A percentile compares a stretch with the other conserved stretches of the same genome.
phyloP scores from a whole-genome alignment of 2,888 invertebrate species.

The Pristionchus maxplancki region DNA sequence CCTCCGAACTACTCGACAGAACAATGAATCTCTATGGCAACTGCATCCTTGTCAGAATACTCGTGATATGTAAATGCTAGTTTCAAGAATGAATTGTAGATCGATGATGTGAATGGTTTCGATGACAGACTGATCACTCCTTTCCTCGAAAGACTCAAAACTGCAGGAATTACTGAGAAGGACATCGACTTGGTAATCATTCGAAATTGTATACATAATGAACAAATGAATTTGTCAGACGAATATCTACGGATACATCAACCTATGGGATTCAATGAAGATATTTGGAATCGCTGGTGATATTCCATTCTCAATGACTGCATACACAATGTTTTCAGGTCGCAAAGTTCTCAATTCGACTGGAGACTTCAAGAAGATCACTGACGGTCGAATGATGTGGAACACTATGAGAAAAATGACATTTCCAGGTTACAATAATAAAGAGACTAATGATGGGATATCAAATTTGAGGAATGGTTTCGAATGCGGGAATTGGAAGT shows the following conservation, averaged over 20 bases:
- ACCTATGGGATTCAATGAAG: conserved; percentile 54
- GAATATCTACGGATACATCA: conserved; percentile 55
- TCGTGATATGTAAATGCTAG: not conserved
- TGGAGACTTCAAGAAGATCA: conserved; percentile 44
- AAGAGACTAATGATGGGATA: not conserved
- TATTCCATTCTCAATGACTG: too few species aligned
- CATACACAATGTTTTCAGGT: too few species aligned
- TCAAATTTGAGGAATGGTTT: conserved; percentile 43
- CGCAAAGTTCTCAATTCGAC: conserved; percentile 48
- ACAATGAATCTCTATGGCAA: conserved; percentile 55
- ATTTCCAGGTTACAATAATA: conserved; percentile 32
- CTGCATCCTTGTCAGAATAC: conserved; percentile 54
- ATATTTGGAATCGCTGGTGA: conserved; percentile 67
- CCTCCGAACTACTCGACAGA: conserved; percentile 40
- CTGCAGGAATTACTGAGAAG: conserved; percentile 50
- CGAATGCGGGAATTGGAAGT: conserved; percentile 49
- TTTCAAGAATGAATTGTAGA: conserved; percentile 51
- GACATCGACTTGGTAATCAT: conserved; percentile 57
- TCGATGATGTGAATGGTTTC: conserved; percentile 63
- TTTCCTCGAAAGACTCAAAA: conserved; percentile 59
- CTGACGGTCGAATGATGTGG: conserved; percentile 52
- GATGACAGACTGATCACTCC: conserved; percentile 60
- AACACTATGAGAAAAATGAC: conserved; percentile 53
- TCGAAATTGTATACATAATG: not conserved
- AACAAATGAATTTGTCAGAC: not conserved